phyloP scores from a whole-genome alignment of 1,140 invertebrate species.

The Globodera rostochiensis region DNA sequence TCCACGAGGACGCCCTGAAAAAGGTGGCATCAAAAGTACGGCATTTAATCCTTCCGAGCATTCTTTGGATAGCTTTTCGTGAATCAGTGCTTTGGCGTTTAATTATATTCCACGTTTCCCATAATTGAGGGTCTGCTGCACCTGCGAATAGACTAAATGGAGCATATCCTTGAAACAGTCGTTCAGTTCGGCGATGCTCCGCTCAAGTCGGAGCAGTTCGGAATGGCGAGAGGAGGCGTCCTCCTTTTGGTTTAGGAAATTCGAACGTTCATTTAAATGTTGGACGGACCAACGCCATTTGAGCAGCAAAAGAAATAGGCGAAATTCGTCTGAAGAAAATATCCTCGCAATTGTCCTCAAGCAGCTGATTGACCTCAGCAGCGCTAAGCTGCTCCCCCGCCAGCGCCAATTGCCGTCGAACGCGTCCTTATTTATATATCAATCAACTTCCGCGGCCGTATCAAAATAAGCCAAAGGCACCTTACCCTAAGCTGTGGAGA shows the following conservation, averaged over 20 bases:
- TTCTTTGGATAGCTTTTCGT: too few species aligned
- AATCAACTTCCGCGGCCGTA: too few species aligned
- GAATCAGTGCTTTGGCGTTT: too few species aligned
- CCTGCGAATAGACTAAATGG: conserved; percentile 40
- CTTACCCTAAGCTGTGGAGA: too few species aligned
- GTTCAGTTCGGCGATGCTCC: conserved; percentile 45
- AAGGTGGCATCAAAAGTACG: not conserved
- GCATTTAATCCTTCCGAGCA: too few species aligned
- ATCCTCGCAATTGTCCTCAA: conserved; percentile 52
- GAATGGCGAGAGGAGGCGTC: conserved; percentile 45
- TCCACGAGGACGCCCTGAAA: conserved; percentile 13
- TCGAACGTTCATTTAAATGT: not conserved
- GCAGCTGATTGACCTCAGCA: conserved; percentile 41
- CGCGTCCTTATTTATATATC: conserved; percentile 33
- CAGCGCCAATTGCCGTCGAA: conserved; percentile 49
- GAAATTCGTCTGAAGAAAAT: conserved; percentile 49
- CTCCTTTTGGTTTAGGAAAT: conserved; percentile 4
- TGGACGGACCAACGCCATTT: conserved; percentile 22
- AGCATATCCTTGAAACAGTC: conserved; percentile 47
- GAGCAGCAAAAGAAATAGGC: conserved; percentile 40
- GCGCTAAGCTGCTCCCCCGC: conserved; percentile 40
- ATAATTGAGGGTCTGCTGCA: not conserved
- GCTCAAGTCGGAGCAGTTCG: conserved; percentile 46
- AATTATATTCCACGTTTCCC: too few species aligned
- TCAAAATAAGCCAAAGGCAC: too few species aligned